These are phyloP conservation scores for Serilophus lunatus DNA, from an alignment of 2,113 vertebrate species.

Conservation along the genomic window DNA sequence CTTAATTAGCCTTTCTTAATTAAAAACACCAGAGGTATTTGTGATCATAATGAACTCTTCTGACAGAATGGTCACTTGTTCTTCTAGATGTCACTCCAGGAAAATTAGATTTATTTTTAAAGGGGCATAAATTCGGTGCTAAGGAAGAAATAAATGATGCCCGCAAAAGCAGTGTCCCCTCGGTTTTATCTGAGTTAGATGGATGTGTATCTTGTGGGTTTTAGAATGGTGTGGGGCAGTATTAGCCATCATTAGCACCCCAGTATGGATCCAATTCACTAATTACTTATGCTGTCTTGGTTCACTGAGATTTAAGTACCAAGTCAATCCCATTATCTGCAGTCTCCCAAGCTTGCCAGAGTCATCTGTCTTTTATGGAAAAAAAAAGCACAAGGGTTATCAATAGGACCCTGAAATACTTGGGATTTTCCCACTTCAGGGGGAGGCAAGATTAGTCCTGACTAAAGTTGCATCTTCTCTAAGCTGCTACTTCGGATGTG, in stretches of 20 bases:
- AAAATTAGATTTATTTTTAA: conserved; percentile 82
- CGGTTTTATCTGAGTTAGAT: conserved; percentile 77
- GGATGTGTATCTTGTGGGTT: conserved; percentile 78
- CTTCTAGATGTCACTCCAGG: conserved; percentile 79
- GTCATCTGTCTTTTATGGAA: conserved; percentile 82
- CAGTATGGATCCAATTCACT: conserved; percentile 92
- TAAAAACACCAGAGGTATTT: conserved; percentile 89
- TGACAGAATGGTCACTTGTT: conserved; percentile 84
- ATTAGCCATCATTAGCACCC: conserved; percentile 94
- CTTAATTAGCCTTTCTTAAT: conserved; percentile 98
- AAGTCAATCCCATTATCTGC: conserved; percentile 96
- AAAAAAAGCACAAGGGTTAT: conserved; percentile 84
- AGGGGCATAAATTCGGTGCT: conserved; percentile 61
- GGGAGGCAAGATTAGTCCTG: conserved; percentile 74
- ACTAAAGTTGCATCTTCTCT: conserved; percentile 75
- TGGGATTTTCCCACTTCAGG: conserved; percentile 79
- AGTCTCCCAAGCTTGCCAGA: conserved; percentile 88
- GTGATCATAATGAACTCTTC: conserved; percentile 95
- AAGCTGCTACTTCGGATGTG: conserved; percentile 73
- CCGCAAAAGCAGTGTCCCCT: conserved; percentile 63
- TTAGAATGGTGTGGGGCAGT: conserved; percentile 82
- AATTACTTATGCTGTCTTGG: conserved; percentile 96
- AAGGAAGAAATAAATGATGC: conserved; percentile 73
- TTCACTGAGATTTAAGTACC: conserved; percentile 98
- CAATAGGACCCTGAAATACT: conserved; percentile 79